Conservation (phyloP, 2,113 vertebrate genomes). For the Notechis scutatus region DNA sequence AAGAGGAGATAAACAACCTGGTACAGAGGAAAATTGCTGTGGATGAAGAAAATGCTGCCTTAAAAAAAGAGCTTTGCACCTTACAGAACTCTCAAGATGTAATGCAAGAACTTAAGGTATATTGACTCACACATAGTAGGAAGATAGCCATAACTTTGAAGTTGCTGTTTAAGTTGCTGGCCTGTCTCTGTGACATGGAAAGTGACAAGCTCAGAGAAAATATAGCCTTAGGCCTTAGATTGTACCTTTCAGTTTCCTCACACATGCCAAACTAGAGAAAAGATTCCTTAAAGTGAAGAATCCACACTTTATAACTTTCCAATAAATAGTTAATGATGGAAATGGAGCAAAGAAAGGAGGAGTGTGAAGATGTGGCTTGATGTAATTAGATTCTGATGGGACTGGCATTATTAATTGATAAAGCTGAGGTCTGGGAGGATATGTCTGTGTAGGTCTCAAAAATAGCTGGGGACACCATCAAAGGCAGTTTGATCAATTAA, state of each 20-base stretch:
- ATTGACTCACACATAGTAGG: slow-evolving; percentile 72
- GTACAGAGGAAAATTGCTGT: slow-evolving; percentile 68
- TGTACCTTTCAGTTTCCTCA: slow-evolving; percentile 73
- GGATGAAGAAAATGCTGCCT: slow-evolving; percentile 74
- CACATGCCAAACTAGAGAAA: slow-evolving; percentile 62
- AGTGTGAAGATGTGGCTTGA: slow-evolving; percentile 92
- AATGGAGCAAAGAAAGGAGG: slow-evolving; percentile 82
- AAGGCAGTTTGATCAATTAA: slow-evolving; percentile 97
- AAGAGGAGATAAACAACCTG: slow-evolving; percentile 80
- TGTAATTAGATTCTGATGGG: slow-evolving; percentile 97
- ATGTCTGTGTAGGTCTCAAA: slow-evolving; percentile 89
- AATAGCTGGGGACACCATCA: slow-evolving; percentile 95
- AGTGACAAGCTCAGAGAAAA: slow-evolving; percentile 77
- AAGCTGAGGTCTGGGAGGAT: slow-evolving; percentile 87
- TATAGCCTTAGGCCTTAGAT: slow-evolving; percentile 77
- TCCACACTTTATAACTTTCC: slow-evolving; percentile 84
- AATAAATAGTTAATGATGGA: slow-evolving; percentile 98
- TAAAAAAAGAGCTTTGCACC: slow-evolving; percentile 81
- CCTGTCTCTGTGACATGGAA: slow-evolving; percentile 74
- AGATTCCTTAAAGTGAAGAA: slow-evolving; percentile 78
- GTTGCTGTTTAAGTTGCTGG: slow-evolving; percentile 66
- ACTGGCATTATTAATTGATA: slow-evolving; percentile 99
- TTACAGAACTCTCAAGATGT: slow-evolving; percentile 83
- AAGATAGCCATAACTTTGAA: slow-evolving; percentile 65
- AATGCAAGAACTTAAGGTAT: slow-evolving; percentile 86